These are phyloP conservation scores for Panulirus ornatus DNA, from an alignment of 1,140 invertebrate genomes.

Conservation along the genomic window DNA sequence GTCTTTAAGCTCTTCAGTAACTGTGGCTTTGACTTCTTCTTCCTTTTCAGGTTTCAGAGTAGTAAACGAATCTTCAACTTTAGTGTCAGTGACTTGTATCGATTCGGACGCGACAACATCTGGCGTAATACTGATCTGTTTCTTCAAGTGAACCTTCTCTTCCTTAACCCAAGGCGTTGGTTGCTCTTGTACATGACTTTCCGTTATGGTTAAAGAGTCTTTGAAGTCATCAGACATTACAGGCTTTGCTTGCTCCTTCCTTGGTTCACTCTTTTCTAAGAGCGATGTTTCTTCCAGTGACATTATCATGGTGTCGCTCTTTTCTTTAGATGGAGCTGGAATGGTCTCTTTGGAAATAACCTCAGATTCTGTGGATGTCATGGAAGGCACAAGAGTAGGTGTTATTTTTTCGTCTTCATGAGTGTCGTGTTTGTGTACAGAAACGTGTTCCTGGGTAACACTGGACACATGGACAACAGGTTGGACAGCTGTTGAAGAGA, in stretches of 20 bases:
- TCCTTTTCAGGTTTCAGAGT: conserved; percentile 28
- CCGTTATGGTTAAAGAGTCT: conserved; percentile 61
- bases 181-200: conserved; percentile 57
- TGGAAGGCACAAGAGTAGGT: conserved; percentile 54
- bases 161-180: conserved; percentile 37
- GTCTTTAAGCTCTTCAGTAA: conserved; percentile 51
- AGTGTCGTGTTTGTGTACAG: conserved; percentile 50
- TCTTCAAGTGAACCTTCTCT: conserved; percentile 58
- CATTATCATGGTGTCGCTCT: conserved; percentile 36
- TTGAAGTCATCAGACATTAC: conserved; percentile 49
- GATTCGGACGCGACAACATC: conserved; percentile 54
- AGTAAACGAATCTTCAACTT: conserved; percentile 49
- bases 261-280: conserved; percentile 35
- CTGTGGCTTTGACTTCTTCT: conserved; percentile 56
- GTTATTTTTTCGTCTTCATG: conserved; percentile 43
- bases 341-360: conserved; percentile 48
- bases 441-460: conserved; percentile 48
- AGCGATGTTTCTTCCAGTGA: conserved; percentile 38
- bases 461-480: conserved; percentile 56
- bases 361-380: conserved; percentile 62
- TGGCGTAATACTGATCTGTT: conserved; percentile 36
- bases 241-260: conserved; percentile 54
- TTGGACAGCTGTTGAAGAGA: conserved; percentile 47
- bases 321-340: conserved; percentile 45
- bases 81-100: conserved; percentile 54